A percentile compares a stretch with the other conserved stretches of the same genome.
phyloP scores from a whole-genome alignment of 2,888 invertebrate species.

The Mystacides longicornis region DNA sequence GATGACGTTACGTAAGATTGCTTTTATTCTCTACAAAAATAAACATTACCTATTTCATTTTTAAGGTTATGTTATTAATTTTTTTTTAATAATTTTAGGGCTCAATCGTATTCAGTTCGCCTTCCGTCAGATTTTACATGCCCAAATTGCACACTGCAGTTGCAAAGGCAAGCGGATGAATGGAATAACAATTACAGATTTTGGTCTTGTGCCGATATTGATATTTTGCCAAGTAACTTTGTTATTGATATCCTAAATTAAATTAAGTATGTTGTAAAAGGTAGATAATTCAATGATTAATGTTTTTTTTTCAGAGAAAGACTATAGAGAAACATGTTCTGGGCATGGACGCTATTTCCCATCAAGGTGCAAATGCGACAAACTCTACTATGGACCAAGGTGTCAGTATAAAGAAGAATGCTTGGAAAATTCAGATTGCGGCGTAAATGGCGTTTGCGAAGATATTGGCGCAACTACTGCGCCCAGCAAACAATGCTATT shows the following conservation, averaged over 20 bases:
- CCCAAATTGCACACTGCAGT: conserved; percentile 79
- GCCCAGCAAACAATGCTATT: conserved; percentile 82
- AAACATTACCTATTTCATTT: neutral
- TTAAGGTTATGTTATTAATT: neutral
- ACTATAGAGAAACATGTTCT: conserved; percentile 77
- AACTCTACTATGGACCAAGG: conserved; percentile 69
- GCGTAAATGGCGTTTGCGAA: conserved; percentile 76
- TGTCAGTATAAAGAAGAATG: conserved; percentile 92
- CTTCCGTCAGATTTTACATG: conserved; percentile 80
- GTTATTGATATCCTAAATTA: too few species aligned
- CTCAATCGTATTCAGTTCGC: conserved; percentile 72
- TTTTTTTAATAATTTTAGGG: conserved; percentile 61
- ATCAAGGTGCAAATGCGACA: conserved; percentile 73
- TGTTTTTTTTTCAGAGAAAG: conserved; percentile 49
- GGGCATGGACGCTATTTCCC: conserved; percentile 75
- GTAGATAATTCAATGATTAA: too few species aligned
- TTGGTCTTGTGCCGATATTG: conserved; percentile 95
- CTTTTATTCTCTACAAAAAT: neutral
- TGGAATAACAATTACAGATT: conserved; percentile 82
- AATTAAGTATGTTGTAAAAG: too few species aligned
- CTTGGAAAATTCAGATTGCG: conserved; percentile 75
- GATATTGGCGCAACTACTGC: conserved; percentile 72
- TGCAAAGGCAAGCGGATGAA: conserved; percentile 85
- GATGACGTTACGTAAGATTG: conserved; percentile 79
- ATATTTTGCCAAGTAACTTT: conserved; percentile 61